Evolutionary conservation across 2,888 invertebrate species (phyloP).

Genomic region (Leptopterna dolabrata): DNA sequence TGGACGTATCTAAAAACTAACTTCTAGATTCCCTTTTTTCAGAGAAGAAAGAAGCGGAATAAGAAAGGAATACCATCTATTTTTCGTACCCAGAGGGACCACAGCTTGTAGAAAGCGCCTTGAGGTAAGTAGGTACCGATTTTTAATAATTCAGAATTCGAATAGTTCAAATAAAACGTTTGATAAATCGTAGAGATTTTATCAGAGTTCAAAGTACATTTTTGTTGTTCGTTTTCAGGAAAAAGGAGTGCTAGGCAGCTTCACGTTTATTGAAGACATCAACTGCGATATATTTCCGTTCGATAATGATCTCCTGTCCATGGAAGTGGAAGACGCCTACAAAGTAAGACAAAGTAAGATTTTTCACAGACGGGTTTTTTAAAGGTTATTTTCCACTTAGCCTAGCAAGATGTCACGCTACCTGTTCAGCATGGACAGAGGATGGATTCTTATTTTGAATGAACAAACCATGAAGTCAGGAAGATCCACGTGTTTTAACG

Average conservation of each 20-base stretch:
- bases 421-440: too few species aligned
- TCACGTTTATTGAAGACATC: conserved; percentile 85
- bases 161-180: too few species aligned
- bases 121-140: conserved; percentile 69
- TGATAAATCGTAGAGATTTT: too few species aligned
- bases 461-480: too few species aligned
- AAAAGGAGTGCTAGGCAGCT: conserved; percentile 80
- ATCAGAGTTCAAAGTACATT: too few species aligned
- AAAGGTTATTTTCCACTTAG: too few species aligned
- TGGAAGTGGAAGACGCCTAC: conserved; percentile 86
- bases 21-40: conserved; percentile 27
- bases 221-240: conserved; percentile 71
- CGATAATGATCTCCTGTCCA: conserved; percentile 91
- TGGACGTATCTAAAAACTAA: too few species aligned
- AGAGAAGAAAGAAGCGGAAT: conserved; percentile 69
- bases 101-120: conserved; percentile 88
- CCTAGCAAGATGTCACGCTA: too few species aligned
- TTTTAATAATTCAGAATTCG: too few species aligned
- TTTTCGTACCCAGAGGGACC: conserved; percentile 90
- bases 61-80: conserved; percentile 84
- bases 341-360: conserved; percentile 74
- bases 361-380: too few species aligned
- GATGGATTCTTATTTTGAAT: too few species aligned
- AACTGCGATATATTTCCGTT: conserved; percentile 90
- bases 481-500: too few species aligned